Evolutionary conservation across 2,888 invertebrate species (phyloP), one percentile per base, ranked within the genome.

Genomic region (Cheilosia urbana): DNA sequence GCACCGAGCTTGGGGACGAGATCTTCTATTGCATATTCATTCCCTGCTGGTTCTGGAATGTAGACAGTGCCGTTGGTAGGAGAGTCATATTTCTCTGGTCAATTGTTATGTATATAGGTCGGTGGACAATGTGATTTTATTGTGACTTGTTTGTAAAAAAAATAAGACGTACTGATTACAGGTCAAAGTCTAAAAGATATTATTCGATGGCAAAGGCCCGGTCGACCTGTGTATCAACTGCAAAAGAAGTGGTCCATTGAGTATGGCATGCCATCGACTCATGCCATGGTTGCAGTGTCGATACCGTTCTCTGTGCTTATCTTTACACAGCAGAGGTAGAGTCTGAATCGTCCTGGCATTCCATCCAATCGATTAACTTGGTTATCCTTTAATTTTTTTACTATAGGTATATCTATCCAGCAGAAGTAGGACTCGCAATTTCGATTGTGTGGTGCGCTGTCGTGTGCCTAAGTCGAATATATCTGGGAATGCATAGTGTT

Each of bases 261-360:
- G 91, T 98, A 97, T 93, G 98, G 98, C 15, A 97, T 98, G 97
- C 98, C 98, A 1, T 98, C 98, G 15, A 98, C 98, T 1, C 98
- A 98, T 92, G 97, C 98, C 7, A 97, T 98, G 96, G 96, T 97
- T 47, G 97, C 96, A 0, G 94, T 97, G 17, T 96, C 96, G 1
- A 96, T 98, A 89, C 98, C 98, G 47, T 97, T 97, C 91, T 96
- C 97, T 0, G 94, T 97, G 66, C 92, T 98, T 71, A 92, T 97
- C 75, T 97, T 96, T 89, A 97, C 97, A 2, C 94, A 95, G 92
- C 94, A 96, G 89, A 88, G 89, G 89, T 89, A 62, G 57, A n/a
- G 42, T 55, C 27, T 57, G 51, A 34, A 19, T 62, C 42, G 55
- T 62, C 6, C 4, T 71, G n/a, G 15, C 13, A 21, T 37, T 78